Evolutionary conservation across 2,113 vertebrate genomes (phyloP), one percentile per base, ranked within the genome.

Genomic region (Perca fluviatilis): DNA sequence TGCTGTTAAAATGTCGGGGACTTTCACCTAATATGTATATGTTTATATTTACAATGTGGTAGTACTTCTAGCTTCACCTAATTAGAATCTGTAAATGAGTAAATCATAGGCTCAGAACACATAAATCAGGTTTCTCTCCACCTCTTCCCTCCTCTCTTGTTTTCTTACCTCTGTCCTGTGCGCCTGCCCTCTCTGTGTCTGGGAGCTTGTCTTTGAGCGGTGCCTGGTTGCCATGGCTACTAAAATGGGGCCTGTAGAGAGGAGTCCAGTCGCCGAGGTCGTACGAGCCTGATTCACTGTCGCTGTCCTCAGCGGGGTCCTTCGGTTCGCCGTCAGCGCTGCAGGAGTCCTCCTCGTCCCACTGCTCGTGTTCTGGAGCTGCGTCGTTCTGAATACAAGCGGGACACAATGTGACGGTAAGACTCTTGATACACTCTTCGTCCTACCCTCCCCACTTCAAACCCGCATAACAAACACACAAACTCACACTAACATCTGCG

Each of bases 261-360:
- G 77, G 87, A 71, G 36, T 46, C 89, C 89, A 90, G 75, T 91
- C 64, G 46, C 69, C n/a, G 64, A 54, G 75, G 73, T 84, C 80
- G 85, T 91, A 90, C n/a, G 61, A 75, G 81, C 91, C 90, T 66
- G 93, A 91, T 49, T 93, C 93, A 6, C 84, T 80, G 89, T 86
- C 88, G 60, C 92, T 91, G 87, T 91, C 86, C 80, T 91, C 88
- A 2, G 62, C 33, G 0, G 77, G 80, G 79, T 93, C 92, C 80
- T 88, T 88, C 21, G 25, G 87, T 87, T 93, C 87, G 8, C 85
- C 90, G 11, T 92, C 86, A 0, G 79, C 58, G 23, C 89, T 79
- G 86, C 86, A 80, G 51, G 85, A 90, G 49, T 92, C 93, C 73
- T 94, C 91, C 77, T 92, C 88, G 2, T 91, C 92, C 1, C 84